phyloP scores from a whole-genome alignment of 1,140 invertebrate species.

The Zophobas atratus region DNA sequence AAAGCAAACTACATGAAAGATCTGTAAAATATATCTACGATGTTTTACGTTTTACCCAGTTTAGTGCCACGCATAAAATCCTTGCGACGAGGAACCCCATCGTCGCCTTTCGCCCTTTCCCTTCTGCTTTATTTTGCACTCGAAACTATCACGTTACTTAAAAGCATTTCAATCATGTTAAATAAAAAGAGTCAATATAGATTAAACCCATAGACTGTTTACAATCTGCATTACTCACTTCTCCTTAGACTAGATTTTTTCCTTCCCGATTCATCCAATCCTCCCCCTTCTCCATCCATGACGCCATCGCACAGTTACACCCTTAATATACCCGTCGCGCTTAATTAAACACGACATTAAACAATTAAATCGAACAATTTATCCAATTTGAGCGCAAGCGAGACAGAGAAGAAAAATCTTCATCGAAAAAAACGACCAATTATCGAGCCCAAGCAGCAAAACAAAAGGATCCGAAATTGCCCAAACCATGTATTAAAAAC shows the following conservation, averaged over 20 bases:
- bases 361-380: conserved; percentile 49
- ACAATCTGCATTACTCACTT: conserved; percentile 17
- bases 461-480: conserved; percentile 23
- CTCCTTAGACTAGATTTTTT: conserved; percentile 14
- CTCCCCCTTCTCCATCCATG: background rate
- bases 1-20: too few relatives aligned
- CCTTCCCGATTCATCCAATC: background rate
- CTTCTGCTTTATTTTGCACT: conserved; percentile 35
- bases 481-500: conserved; percentile 19
- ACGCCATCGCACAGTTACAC: conserved; percentile 34
- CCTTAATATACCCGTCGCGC: conserved; percentile 35
- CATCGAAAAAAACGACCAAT: conserved; percentile 15
- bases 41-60: too few relatives aligned
- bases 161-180: conserved; percentile 37
- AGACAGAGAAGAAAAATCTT: conserved; percentile 8
- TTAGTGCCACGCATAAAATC: too few relatives aligned
- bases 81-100: background rate
- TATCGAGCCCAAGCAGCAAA: conserved; percentile 20
- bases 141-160: conserved; percentile 30
- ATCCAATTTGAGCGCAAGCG: conserved; percentile 31
- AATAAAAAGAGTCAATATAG: conserved; percentile 40
- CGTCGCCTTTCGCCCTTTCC: background rate
- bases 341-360: conserved; percentile 38
- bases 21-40: too few relatives aligned
- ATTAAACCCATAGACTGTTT: conserved; percentile 26